These are phyloP conservation scores for Myopa testacea DNA, from an alignment of 2,888 invertebrate species.

Conservation along the genomic window DNA sequence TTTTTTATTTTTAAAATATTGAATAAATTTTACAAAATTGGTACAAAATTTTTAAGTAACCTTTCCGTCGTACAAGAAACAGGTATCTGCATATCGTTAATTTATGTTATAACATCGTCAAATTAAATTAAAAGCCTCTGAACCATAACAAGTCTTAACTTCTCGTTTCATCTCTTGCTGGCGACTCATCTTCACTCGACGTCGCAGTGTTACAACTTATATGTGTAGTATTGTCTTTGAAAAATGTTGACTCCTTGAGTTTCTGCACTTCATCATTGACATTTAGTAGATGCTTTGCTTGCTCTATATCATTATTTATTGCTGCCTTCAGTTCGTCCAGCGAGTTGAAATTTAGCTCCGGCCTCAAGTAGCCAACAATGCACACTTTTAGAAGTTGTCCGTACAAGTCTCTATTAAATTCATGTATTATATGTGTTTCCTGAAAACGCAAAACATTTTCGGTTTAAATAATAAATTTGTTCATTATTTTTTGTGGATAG, in stretches of 20 bases:
- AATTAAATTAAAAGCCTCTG: not conserved
- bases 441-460: slow-evolving; percentile 65
- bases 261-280: slow-evolving; percentile 68
- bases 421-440: slow-evolving; percentile 93
- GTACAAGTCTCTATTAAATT: slow-evolving; percentile 88
- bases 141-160: not conserved
- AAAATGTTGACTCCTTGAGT: slow-evolving; percentile 72
- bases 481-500: not conserved
- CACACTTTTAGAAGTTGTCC: slow-evolving; percentile 82
- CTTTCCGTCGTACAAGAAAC: slow-evolving; percentile 9
- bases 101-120: not conserved
- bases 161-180: not conserved
- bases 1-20: not conserved
- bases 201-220: not conserved
- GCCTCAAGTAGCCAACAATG: slow-evolving; percentile 85
- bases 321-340: slow-evolving; percentile 80
- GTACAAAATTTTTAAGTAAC: slow-evolving; percentile 2
- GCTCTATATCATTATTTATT: slow-evolving; percentile 83
- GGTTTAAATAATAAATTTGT: not conserved
- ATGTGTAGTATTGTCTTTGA: slow-evolving; percentile 55
- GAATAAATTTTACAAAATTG: slow-evolving; percentile 4
- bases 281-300: slow-evolving; percentile 75
- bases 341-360: slow-evolving; percentile 84
- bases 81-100: not conserved
- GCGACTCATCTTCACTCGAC: not conserved